phyloP scores from a whole-genome alignment of 2,797 vertebrate genomes.

The Myripristis murdjan region DNA sequence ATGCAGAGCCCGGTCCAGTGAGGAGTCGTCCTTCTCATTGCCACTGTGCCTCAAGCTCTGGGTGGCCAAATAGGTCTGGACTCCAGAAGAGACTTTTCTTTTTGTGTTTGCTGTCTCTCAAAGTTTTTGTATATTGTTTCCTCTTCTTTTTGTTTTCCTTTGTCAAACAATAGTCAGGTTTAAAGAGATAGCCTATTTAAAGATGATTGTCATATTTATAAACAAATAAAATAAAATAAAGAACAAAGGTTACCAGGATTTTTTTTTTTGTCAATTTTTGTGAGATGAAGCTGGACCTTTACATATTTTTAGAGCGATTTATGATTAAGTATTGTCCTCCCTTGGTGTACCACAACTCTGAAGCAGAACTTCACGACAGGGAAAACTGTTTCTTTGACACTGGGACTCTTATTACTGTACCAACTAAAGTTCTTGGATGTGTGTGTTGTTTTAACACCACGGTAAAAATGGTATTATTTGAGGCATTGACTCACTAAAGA shows the following conservation, averaged over 20 bases:
- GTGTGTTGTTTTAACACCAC: slow-evolving; percentile 71
- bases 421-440: slow-evolving; percentile 72
- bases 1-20: slow-evolving; percentile 9
- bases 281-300: slow-evolving; percentile 65
- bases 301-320: slow-evolving; percentile 41
- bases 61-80: slow-evolving; percentile 39
- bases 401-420: slow-evolving; percentile 74
- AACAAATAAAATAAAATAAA: slow-evolving; percentile 71
- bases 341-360: slow-evolving; percentile 51
- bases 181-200: slow-evolving; percentile 73
- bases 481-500: slow-evolving; percentile 68
- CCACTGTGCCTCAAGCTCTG: slow-evolving; percentile 53
- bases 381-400: slow-evolving; percentile 70
- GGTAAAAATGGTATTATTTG: slow-evolving; percentile 63
- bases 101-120: slow-evolving; percentile 14
- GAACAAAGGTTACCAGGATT: slow-evolving; percentile 63
- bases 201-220: slow-evolving; percentile 85
- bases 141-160: slow-evolving; percentile 58
- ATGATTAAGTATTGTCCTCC: slow-evolving; percentile 66
- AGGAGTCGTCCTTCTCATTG: slow-evolving; percentile 22
- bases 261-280: slow-evolving; percentile 74
- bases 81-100: not conserved
- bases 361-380: slow-evolving; percentile 61
- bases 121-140: slow-evolving; percentile 49
- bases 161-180: slow-evolving; percentile 68